phyloP scores from a whole-genome alignment of 2,797 vertebrate species.

The Parotocinclus haroldoi region DNA sequence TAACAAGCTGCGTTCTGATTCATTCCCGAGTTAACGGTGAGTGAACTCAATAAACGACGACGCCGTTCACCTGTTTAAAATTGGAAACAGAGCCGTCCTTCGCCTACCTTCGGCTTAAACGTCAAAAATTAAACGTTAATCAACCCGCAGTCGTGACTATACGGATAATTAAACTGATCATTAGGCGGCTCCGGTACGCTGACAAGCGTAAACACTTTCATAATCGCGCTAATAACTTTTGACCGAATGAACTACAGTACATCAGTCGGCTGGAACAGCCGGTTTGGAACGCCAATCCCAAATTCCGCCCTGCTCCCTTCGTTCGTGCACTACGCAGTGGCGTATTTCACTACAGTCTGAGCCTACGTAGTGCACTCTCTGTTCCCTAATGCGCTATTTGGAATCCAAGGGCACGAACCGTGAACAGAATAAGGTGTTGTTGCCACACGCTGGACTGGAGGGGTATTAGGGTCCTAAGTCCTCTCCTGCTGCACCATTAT shows the following conservation, averaged over 20 bases:
- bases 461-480: not conserved
- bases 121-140: too few relatives aligned
- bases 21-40: not conserved
- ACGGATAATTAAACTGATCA: not conserved
- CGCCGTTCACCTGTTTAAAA: constrained; percentile 5
- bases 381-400: not conserved
- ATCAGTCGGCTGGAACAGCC: not conserved
- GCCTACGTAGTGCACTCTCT: not conserved
- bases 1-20: too few relatives aligned
- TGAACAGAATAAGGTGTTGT: not conserved
- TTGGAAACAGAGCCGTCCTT: not conserved
- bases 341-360: not conserved
- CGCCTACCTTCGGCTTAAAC: not conserved
- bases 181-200: not conserved
- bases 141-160: too few relatives aligned
- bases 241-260: not conserved
- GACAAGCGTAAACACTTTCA: not conserved
- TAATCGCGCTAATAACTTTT: not conserved
- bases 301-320: not conserved
- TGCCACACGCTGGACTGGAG: constrained; percentile 18
- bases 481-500: too few relatives aligned
- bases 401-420: not conserved
- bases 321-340: not conserved
- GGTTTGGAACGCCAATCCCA: not conserved
- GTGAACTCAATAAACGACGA: constrained; percentile 17